phyloP scores from a whole-genome alignment of 2,113 vertebrate species.

The Laticauda laticaudata region DNA sequence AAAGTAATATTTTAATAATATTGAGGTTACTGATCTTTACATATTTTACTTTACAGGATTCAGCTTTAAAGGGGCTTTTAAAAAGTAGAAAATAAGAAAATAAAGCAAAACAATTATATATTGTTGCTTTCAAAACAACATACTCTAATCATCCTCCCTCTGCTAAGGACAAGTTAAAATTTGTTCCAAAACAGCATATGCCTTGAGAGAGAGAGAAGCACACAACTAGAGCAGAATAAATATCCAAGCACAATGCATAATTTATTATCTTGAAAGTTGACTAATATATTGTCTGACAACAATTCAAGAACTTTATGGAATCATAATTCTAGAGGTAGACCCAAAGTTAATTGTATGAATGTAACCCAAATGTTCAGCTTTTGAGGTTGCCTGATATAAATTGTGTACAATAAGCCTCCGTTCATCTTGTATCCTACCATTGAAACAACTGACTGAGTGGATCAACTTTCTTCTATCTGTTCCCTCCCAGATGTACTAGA shows the following conservation, averaged over 20 bases:
- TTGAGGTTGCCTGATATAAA: not conserved
- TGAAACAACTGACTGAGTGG: not conserved
- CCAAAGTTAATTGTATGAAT: not conserved
- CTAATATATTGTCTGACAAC: not conserved
- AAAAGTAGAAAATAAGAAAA: not conserved
- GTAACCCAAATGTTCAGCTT: not conserved
- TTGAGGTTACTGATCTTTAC: not conserved
- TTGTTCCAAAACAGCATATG: conserved; percentile 13
- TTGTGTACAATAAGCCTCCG: not conserved
- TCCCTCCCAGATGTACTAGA: not conserved
- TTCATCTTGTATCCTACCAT: not conserved
- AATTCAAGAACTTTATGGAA: not conserved
- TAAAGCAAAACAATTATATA: not conserved
- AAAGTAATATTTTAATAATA: not conserved
- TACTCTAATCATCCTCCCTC: not conserved
- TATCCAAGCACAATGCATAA: not conserved
- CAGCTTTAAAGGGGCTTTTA: not conserved
- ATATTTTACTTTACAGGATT: not conserved
- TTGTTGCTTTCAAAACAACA: not conserved
- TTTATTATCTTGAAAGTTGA: not conserved
- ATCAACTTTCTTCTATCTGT: not conserved
- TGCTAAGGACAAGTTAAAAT: not conserved
- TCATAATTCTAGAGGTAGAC: not conserved
- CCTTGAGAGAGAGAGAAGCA: not conserved
- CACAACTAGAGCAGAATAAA: not conserved